A percentile compares a stretch with the other conserved stretches of the same genome.
Evolutionary conservation across 2,797 vertebrate species (phyloP).

Genomic region (Spinus olivaceus): DNA sequence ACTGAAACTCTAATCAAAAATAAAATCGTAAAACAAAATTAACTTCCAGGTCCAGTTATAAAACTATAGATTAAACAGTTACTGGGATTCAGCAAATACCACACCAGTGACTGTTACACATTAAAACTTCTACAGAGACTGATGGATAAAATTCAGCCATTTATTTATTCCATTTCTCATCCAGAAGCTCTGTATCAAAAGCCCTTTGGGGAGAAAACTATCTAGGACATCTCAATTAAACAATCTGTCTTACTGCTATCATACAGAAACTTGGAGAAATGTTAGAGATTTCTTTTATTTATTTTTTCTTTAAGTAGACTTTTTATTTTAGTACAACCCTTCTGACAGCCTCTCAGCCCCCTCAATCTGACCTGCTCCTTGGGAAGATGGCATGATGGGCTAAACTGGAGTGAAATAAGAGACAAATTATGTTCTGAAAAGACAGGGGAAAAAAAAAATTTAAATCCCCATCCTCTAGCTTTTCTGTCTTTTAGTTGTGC

Average conservation of each 20-base stretch:
- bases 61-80: neutral
- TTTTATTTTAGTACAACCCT: neutral
- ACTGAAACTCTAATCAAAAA: neutral
- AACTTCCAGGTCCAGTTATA: neutral
- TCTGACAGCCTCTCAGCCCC: neutral
- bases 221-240: neutral
- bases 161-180: neutral
- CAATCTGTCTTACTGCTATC: neutral
- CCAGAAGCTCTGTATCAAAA: neutral
- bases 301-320: neutral
- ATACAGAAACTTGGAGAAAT: neutral
- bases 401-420: neutral
- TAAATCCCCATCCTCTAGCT: neutral
- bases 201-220: neutral
- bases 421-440: neutral
- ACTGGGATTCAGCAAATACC: neutral
- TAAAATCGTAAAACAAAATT: neutral
- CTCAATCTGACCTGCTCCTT: neutral
- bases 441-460: neutral
- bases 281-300: neutral
- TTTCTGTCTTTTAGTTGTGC: neutral
- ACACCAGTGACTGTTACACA: neutral
- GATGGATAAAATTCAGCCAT: neutral
- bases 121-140: neutral
- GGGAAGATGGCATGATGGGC: neutral